A percentile compares a stretch with the other conserved stretches of the same genome.
phyloP scores from a whole-genome alignment of 2,113 vertebrate species.

The Corythornis cristatus region DNA sequence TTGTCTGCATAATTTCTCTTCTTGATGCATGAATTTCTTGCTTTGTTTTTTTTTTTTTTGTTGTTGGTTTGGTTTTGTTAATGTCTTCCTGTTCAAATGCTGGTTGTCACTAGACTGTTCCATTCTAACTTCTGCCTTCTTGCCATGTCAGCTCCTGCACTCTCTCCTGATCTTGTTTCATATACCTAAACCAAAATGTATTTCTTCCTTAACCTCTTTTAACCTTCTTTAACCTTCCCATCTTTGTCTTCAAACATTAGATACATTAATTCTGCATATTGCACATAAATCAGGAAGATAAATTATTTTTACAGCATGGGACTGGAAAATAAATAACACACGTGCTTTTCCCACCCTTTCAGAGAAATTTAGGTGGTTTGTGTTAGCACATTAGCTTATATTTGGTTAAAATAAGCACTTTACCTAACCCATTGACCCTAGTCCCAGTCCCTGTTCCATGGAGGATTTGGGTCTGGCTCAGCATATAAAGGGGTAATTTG shows the following conservation, averaged over 20 bases:
- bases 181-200: background rate
- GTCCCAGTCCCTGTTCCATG: background rate
- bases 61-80: background rate
- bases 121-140: background rate
- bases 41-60: no score
- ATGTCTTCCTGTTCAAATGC: background rate
- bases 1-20: background rate
- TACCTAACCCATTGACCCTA: constrained; percentile 17
- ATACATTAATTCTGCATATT: background rate
- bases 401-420: constrained; percentile 54
- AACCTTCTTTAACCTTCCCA: background rate
- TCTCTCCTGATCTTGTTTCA: background rate
- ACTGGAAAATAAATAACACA: constrained; percentile 33
- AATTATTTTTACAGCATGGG: background rate
- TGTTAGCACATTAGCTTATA: background rate
- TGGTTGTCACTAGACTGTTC: background rate
- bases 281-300: background rate
- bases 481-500: background rate
- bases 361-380: constrained; percentile 27
- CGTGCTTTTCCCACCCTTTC: constrained; percentile 4
- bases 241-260: constrained; percentile 3
- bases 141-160: background rate
- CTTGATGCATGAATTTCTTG: background rate
- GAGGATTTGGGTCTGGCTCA: constrained; percentile 21
- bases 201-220: background rate